phyloP scores from a whole-genome alignment of 2,113 vertebrate genomes.

The Petaurus breviceps region DNA sequence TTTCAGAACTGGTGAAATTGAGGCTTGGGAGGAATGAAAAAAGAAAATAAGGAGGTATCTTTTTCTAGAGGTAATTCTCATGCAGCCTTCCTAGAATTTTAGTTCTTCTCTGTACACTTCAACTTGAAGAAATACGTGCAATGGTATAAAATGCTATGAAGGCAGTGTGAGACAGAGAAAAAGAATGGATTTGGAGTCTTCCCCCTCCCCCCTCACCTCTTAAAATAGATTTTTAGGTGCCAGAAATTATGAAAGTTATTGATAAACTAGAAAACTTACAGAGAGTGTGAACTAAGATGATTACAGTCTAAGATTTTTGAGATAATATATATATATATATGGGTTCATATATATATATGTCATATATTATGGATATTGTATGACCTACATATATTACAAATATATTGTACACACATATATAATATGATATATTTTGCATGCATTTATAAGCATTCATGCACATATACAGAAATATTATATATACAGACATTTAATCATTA shows the following conservation, averaged over 20 bases:
- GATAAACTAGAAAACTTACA: background rate
- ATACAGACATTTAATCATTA: background rate
- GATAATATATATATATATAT: too few species aligned
- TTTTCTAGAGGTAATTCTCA: too few species aligned
- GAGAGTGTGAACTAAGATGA: background rate
- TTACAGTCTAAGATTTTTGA: too few species aligned
- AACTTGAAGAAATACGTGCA: background rate
- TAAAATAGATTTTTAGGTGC: background rate
- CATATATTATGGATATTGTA: background rate
- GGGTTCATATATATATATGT: background rate
- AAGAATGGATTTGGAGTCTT: background rate
- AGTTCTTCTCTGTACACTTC: too few species aligned
- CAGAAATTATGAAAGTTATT: background rate
- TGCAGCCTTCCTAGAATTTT: too few species aligned
- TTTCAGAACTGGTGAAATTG: too few species aligned
- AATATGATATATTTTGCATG: background rate
- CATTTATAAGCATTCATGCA: background rate
- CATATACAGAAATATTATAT: background rate
- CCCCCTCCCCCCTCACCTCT: too few species aligned
- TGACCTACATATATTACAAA: background rate
- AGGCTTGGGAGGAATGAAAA: too few species aligned
- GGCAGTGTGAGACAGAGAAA: background rate
- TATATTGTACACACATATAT: background rate
- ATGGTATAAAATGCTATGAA: background rate
- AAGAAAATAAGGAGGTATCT: too few species aligned